phyloP scores from a whole-genome alignment of 2,113 vertebrate species.

The Lasiurus cinereus region DNA sequence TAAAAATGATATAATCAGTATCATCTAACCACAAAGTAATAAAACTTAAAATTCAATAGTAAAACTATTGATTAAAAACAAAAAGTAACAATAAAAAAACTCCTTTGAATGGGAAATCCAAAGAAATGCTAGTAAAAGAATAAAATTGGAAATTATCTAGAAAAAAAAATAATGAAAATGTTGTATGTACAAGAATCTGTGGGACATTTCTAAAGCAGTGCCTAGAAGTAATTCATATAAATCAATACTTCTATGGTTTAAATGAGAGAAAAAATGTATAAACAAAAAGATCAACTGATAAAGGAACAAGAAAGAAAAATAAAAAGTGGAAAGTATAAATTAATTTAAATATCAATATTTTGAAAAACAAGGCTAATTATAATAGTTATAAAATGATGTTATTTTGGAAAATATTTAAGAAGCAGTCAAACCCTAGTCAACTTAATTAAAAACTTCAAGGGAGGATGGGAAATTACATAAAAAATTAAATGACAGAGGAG shows the following conservation, averaged over 20 bases:
- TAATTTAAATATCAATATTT: not conserved
- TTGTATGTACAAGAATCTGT: not conserved
- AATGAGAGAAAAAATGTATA: not conserved
- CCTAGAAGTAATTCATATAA: not conserved
- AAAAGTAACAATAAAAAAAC: not conserved
- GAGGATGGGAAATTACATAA: not conserved
- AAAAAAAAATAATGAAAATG: not conserved
- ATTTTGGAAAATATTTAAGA: not conserved
- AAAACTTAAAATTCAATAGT: conserved; percentile 6
- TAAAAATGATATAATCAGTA: not conserved
- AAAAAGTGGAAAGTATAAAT: not conserved
- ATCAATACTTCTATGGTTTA: not conserved
- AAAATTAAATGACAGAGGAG: not conserved
- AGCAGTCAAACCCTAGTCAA: not conserved
- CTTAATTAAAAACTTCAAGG: not conserved
- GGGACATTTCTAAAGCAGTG: not conserved
- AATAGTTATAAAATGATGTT: not conserved
- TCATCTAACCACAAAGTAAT: not conserved
- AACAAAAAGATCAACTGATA: not conserved
- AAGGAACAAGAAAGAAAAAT: not conserved
- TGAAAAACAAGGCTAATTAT: not conserved
- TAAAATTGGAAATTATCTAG: not conserved
- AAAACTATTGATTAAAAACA: not conserved
- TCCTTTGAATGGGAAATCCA: not conserved
- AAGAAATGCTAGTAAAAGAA: not conserved